Conservation (phyloP, 2,113 vertebrate genomes). For the Labeo catla region DNA sequence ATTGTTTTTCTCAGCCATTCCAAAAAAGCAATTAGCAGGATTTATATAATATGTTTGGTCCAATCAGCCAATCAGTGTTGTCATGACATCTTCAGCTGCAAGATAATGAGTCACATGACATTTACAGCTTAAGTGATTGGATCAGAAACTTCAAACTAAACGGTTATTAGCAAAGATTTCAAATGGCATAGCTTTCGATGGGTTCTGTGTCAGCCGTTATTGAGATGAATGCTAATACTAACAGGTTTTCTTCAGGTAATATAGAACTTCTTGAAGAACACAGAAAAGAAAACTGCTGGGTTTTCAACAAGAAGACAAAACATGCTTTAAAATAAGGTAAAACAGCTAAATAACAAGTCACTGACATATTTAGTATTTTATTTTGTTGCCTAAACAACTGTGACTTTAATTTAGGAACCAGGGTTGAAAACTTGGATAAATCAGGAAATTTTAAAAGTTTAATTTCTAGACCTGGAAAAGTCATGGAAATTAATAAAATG, state of each 20-base stretch:
- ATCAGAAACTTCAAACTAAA: neutral
- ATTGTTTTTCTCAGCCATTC: neutral
- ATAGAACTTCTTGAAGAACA: neutral
- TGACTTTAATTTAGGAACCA: neutral
- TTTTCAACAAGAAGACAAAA: neutral
- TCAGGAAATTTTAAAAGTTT: neutral
- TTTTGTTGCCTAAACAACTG: neutral
- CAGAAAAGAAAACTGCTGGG: neutral
- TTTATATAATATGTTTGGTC: neutral
- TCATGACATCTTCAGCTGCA: slow-evolving; percentile 1
- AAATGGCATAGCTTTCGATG: neutral
- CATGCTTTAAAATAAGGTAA: neutral
- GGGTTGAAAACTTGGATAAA: too few relatives aligned
- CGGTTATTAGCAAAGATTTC: neutral
- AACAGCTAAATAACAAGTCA: neutral
- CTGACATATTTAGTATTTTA: neutral
- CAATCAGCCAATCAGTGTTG: neutral
- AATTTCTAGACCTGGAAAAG: neutral
- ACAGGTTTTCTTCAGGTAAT: neutral
- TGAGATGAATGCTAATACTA: neutral
- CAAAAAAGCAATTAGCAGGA: neutral
- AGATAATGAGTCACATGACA: neutral
- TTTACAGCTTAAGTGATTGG: neutral
- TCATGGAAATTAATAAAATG: neutral
- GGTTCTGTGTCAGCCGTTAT: neutral